Evolutionary conservation across 2,797 vertebrate species (phyloP).

Genomic region (Spea hammondii): DNA sequence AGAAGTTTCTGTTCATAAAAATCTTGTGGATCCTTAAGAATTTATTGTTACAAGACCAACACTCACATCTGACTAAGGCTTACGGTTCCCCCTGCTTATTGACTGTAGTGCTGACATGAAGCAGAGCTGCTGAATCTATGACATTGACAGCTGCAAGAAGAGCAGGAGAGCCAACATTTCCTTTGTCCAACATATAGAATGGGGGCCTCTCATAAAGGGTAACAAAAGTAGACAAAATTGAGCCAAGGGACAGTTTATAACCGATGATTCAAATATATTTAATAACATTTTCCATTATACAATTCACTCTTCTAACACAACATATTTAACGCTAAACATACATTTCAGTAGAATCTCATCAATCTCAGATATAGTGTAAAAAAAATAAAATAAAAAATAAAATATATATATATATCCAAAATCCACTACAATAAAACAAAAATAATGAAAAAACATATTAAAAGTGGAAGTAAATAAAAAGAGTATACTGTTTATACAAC

Average conservation of each 20-base stretch:
- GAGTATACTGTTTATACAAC: too few relatives aligned
- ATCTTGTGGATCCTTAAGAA: background rate
- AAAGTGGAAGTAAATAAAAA: too few relatives aligned
- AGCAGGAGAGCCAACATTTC: background rate
- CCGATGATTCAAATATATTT: background rate
- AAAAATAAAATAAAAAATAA: too few relatives aligned
- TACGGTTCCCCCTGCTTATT: background rate
- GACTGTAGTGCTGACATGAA: background rate
- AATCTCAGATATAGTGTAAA: too few relatives aligned
- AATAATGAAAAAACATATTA: too few relatives aligned
- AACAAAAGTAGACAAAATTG: background rate
- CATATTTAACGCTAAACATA: background rate
- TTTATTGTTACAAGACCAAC: background rate
- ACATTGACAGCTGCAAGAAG: background rate
- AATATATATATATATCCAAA: too few relatives aligned
- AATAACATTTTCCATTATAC: constrained; percentile 1
- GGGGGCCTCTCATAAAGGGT: background rate
- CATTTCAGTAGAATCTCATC: too few relatives aligned
- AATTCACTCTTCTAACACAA: background rate
- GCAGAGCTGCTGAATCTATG: background rate
- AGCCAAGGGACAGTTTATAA: constrained; percentile 7
- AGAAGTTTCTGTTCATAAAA: background rate
- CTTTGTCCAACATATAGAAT: background rate
- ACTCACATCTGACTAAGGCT: background rate
- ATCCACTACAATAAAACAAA: too few relatives aligned